A percentile compares a stretch with the other conserved stretches of the same genome.
Conservation (phyloP, 2,113 vertebrate species). For the Ranitomeya variabilis region DNA sequence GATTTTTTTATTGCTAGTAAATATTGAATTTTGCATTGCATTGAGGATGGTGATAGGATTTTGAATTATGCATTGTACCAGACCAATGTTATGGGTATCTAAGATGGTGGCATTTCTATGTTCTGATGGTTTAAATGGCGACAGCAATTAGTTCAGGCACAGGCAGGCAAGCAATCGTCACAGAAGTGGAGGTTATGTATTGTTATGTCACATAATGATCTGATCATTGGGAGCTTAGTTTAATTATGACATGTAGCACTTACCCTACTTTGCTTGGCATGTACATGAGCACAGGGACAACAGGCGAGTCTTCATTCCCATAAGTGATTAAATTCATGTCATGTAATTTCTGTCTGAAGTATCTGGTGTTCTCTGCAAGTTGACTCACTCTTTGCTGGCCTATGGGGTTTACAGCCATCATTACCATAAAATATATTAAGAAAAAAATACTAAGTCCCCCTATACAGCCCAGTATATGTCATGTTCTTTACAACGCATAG, state of each 20-base stretch:
- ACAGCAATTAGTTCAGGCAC: neutral
- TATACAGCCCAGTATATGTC: neutral
- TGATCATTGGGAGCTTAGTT: neutral
- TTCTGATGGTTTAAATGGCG: neutral
- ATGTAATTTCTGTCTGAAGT: constrained; percentile 83
- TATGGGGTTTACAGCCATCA: constrained; percentile 57
- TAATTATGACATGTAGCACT: constrained; percentile 64
- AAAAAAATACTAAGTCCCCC: neutral
- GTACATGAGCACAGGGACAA: constrained; percentile 89
- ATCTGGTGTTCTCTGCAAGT: constrained; percentile 84
- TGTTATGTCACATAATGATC: neutral
- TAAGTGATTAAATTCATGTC: constrained; percentile 94
- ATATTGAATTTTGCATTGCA: too few relatives aligned
- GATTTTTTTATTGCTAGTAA: too few relatives aligned
- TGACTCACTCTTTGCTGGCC: constrained; percentile 80
- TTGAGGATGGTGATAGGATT: too few relatives aligned
- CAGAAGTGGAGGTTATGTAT: neutral
- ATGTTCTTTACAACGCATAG: neutral
- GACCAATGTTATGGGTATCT: neutral
- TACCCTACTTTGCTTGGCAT: constrained; percentile 94
- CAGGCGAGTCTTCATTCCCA: constrained; percentile 85
- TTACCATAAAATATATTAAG: neutral
- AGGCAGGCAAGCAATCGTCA: too few relatives aligned
- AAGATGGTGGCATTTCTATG: neutral
- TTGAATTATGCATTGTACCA: neutral